phyloP scores from a whole-genome alignment of 2,797 vertebrate genomes.

The Gymnothorax javanicus region DNA sequence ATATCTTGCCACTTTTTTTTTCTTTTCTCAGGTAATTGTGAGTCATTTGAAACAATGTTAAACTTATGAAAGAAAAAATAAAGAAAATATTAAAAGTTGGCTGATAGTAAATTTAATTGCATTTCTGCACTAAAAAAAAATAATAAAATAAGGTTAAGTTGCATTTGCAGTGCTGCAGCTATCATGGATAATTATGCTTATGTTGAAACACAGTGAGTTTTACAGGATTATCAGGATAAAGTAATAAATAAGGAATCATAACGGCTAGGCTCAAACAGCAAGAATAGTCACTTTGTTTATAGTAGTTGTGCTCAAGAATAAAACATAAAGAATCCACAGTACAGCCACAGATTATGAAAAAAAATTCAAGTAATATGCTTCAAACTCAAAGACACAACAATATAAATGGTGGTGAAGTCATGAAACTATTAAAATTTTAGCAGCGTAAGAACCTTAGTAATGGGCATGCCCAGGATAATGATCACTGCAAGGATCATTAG shows the following conservation, averaged over 20 bases:
- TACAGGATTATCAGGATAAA: neutral
- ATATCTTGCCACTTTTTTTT: neutral
- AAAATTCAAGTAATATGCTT: neutral
- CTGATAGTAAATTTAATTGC: neutral
- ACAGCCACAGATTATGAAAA: neutral
- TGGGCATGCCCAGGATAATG: neutral
- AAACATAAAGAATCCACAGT: neutral
- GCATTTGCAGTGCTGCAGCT: neutral
- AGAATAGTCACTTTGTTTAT: neutral
- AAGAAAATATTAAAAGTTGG: neutral
- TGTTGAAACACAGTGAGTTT: neutral
- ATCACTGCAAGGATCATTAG: neutral
- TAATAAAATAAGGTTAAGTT: neutral
- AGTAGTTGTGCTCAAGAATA: neutral
- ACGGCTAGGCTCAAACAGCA: neutral
- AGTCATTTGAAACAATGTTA: neutral
- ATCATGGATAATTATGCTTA: neutral
- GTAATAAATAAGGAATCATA: neutral
- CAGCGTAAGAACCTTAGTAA: neutral
- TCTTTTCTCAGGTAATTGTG: neutral
- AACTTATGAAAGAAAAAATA: neutral
- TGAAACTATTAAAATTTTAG: neutral
- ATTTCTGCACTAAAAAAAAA: neutral
- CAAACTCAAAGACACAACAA: neutral
- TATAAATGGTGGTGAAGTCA: neutral